Evolutionary conservation across 2,888 invertebrate species (phyloP).

Genomic region (Idaea aversata): DNA sequence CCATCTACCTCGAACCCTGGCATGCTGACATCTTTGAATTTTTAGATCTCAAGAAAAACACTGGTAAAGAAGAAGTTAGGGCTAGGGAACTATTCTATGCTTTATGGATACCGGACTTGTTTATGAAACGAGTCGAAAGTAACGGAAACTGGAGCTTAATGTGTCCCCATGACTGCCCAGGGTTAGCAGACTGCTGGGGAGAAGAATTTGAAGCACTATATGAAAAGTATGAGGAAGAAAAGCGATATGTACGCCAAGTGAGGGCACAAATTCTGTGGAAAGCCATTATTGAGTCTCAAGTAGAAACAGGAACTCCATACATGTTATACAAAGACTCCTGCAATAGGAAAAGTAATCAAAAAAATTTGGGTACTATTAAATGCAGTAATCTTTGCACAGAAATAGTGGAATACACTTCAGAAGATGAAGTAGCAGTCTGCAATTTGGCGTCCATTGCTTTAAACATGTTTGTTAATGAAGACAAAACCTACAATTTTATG

Average conservation of each 20-base stretch:
- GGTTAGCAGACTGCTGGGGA: constrained; percentile 95
- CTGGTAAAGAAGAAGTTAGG: constrained; percentile 95
- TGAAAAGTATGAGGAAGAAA: constrained; percentile 90
- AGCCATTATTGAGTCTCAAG: constrained; percentile 95
- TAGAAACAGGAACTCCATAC: constrained; percentile 98
- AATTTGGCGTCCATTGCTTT: constrained; percentile 98
- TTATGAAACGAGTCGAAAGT: constrained; percentile 95
- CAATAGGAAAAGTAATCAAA: constrained; percentile 98
- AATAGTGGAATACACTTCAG: constrained; percentile 95
- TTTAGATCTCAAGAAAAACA: constrained; percentile 96
- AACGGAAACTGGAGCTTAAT: constrained; percentile 95
- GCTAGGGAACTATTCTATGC: constrained; percentile 98
- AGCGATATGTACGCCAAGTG: constrained; percentile 83
- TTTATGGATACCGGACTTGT: constrained; percentile 98
- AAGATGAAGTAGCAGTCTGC: constrained; percentile 98
- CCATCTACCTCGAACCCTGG: constrained; percentile 99
- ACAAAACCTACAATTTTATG: constrained; percentile 91
- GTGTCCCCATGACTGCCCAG: constrained; percentile 97
- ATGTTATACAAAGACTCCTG: constrained; percentile 98
- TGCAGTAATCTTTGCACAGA: constrained; percentile 99
- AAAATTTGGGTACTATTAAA: constrained; percentile 98
- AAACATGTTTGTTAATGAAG: constrained; percentile 93
- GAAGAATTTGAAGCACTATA: constrained; percentile 96
- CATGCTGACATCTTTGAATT: constrained; percentile 98
- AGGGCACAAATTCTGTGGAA: constrained; percentile 95